A percentile compares a stretch with the other conserved stretches of the same genome.
These are phyloP conservation scores for Malaclemys terrapin DNA, from an alignment of 2,113 vertebrate species.

Conservation along the genomic window DNA sequence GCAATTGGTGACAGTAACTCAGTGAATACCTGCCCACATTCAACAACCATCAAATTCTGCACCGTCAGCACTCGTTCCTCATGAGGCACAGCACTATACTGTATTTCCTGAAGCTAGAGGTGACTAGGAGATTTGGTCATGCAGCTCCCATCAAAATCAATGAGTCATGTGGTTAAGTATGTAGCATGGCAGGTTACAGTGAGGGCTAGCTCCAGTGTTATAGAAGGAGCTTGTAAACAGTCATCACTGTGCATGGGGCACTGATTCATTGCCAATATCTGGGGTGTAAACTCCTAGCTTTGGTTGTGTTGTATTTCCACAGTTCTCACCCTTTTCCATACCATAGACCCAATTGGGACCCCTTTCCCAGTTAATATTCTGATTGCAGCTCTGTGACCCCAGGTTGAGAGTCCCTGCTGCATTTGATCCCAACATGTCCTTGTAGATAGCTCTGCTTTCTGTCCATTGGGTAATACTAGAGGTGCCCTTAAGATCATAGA, in stretches of 20 bases:
- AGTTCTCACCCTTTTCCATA: not conserved
- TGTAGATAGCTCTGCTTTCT: too few species aligned
- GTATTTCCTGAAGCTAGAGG: not conserved
- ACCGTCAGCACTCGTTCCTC: not conserved
- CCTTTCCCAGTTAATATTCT: too few species aligned
- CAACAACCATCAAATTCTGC: not conserved
- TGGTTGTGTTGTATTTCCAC: accelerated
- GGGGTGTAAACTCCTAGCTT: not conserved
- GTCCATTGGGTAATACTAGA: too few species aligned
- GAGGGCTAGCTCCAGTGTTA: not conserved
- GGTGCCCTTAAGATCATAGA: too few species aligned
- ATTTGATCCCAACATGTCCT: too few species aligned
- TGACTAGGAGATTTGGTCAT: not conserved
- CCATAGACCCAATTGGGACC: not conserved
- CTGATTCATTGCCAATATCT: not conserved
- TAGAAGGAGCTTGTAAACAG: accelerated
- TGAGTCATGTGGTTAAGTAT: not conserved
- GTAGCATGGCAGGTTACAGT: not conserved
- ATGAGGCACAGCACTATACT: not conserved
- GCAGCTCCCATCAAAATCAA: not conserved
- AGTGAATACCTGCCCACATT: not conserved
- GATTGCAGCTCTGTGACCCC: too few species aligned
- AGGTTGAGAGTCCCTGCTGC: too few species aligned
- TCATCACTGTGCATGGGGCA: not conserved
- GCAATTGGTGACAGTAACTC: not conserved